A percentile compares a stretch with the other conserved stretches of the same genome.
phyloP scores from a whole-genome alignment of 2,888 invertebrate species.

The Dicyrtomina minuta region DNA sequence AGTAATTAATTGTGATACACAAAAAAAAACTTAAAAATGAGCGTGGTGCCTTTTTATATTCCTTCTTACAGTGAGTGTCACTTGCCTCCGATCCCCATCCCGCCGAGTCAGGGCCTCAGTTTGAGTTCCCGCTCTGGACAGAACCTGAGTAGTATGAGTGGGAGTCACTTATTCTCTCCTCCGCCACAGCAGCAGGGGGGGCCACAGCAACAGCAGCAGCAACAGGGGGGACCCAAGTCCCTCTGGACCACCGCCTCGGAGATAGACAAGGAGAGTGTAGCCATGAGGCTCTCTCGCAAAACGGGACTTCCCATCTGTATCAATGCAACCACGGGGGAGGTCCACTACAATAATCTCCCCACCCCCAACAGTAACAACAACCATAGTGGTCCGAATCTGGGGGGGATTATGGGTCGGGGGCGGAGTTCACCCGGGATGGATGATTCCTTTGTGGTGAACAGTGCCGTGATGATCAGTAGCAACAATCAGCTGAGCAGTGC shows the following conservation, averaged over 20 bases:
- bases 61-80: slow-evolving; percentile 43
- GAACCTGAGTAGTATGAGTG: not conserved
- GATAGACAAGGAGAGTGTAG: slow-evolving; percentile 11
- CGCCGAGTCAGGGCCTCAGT: not conserved
- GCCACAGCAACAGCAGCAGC: not conserved
- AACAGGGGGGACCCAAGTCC: not conserved
- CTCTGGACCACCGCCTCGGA: not conserved
- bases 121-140: no score
- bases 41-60: no score
- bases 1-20: no score
- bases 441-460: slow-evolving; percentile 28
- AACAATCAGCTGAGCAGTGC: slow-evolving; percentile 15
- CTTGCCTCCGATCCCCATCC: slow-evolving; percentile 42
- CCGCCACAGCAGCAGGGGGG: not conserved
- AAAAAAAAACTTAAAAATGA: no score
- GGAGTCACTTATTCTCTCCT: not conserved
- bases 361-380: not conserved
- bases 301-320: slow-evolving; percentile 19
- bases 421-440: not conserved
- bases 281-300: not conserved
- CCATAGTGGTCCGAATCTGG: no score
- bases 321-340: slow-evolving; percentile 29
- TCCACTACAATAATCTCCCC: slow-evolving; percentile 14
- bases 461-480: slow-evolving; percentile 19
- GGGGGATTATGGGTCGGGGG: no score